Percentiles rank a stretch among this genome's conserved stretches.
Conservation (phyloP, 2,113 vertebrate species). For the Aplodontia rufa region DNA sequence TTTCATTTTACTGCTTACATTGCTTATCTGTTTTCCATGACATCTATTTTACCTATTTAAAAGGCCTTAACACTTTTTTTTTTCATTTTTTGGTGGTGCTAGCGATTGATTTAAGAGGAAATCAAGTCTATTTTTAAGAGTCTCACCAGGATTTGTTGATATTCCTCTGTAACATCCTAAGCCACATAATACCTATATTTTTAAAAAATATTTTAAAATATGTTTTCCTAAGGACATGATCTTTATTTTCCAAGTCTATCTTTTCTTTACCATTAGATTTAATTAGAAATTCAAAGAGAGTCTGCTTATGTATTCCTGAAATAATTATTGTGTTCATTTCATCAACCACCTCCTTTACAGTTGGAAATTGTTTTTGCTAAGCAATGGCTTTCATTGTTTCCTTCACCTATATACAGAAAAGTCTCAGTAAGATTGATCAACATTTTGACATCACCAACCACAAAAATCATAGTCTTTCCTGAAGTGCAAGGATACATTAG, state of each 20-base stretch:
- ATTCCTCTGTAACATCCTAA: neutral
- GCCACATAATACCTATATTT: neutral
- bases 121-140: neutral
- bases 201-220: neutral
- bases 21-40: neutral
- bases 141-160: neutral
- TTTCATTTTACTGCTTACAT: neutral
- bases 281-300: neutral
- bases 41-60: neutral
- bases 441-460: fast-evolving
- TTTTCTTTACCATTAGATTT: neutral
- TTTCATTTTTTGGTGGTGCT: neutral
- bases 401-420: neutral
- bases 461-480: neutral
- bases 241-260: neutral
- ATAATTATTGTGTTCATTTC: neutral
- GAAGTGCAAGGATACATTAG: fast-evolving
- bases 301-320: neutral
- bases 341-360: neutral
- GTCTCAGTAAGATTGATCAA: neutral
- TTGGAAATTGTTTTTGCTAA: neutral
- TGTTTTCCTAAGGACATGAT: neutral
- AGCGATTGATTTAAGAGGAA: neutral
- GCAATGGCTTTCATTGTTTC: neutral
- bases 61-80: neutral